These are phyloP conservation scores for Procambarus virginalis DNA, from an alignment of 1,140 invertebrate genomes.

Conservation along the genomic window DNA sequence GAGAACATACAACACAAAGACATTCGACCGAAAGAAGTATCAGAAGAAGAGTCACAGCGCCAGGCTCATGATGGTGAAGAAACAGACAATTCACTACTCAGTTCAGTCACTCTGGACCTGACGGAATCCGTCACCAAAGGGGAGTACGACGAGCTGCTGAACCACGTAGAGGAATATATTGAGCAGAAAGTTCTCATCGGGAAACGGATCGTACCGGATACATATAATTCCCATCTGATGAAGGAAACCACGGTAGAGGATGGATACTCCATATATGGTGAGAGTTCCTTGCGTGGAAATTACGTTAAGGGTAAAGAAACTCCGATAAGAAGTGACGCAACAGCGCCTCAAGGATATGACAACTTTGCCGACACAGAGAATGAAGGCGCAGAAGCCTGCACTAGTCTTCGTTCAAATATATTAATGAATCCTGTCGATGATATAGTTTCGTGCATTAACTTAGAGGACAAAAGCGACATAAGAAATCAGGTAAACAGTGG, in stretches of 20 bases:
- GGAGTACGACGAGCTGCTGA: constrained; percentile 31
- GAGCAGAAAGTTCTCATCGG: constrained; percentile 16
- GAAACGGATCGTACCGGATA: not conserved
- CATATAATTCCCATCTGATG: constrained; percentile 23
- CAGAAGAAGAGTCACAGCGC: not conserved
- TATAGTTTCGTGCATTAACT: too few relatives aligned
- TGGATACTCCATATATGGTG: not conserved
- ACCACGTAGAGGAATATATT: not conserved
- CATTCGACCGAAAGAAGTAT: not conserved
- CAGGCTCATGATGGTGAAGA: not conserved
- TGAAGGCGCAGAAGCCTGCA: too few relatives aligned
- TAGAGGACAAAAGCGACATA: not conserved
- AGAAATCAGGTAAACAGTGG: not conserved
- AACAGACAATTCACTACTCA: not conserved
- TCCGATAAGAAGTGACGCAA: too few relatives aligned
- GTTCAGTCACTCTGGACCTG: constrained; percentile 17
- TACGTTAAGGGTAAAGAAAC: too few relatives aligned
- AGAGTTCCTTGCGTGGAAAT: too few relatives aligned
- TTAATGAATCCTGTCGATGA: too few relatives aligned
- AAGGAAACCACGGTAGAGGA: not conserved
- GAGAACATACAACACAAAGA: not conserved
- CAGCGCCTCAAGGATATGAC: too few relatives aligned
- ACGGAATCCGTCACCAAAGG: not conserved
- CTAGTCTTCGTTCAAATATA: too few relatives aligned
- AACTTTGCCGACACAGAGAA: too few relatives aligned